A percentile compares a stretch with the other conserved stretches of the same genome.
These are phyloP conservation scores for Steromphala cineraria DNA, from an alignment of 2,888 invertebrate genomes.

Conservation along the genomic window DNA sequence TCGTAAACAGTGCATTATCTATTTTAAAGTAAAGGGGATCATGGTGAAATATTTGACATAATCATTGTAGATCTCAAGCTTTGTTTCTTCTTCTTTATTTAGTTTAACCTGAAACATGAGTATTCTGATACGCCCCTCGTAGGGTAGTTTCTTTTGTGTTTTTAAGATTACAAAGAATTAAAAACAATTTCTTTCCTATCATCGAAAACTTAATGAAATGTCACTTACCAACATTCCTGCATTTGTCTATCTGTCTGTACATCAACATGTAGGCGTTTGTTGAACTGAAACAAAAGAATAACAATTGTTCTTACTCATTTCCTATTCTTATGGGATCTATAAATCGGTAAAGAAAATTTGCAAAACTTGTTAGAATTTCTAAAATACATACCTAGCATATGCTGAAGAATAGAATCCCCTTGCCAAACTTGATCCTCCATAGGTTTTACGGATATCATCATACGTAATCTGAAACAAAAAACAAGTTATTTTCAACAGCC, in stretches of 20 bases:
- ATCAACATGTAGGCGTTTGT: conserved; percentile 94
- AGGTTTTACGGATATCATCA: conserved; percentile 88
- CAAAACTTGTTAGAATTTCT: neutral
- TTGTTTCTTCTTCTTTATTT: too few relatives aligned
- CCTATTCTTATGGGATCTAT: neutral
- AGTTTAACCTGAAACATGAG: too few relatives aligned
- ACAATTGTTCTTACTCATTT: neutral
- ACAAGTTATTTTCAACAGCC: too few relatives aligned
- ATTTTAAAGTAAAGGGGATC: too few relatives aligned
- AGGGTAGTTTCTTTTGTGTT: too few relatives aligned
- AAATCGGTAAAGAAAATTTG: neutral
- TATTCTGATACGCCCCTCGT: too few relatives aligned
- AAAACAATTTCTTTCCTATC: too few relatives aligned
- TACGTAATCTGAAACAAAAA: conserved; percentile 81
- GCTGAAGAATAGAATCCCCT: conserved; percentile 81
- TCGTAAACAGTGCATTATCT: too few relatives aligned
- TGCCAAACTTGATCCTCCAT: conserved; percentile 80
- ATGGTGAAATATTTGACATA: too few relatives aligned
- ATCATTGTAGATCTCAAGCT: too few relatives aligned
- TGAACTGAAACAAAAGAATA: conserved; percentile 77
- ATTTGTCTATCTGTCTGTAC: conserved; percentile 82
- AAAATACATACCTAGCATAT: conserved; percentile 79
- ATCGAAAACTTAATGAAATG: neutral
- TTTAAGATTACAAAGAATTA: too few relatives aligned
- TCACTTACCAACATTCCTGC: conserved; percentile 69